phyloP scores from a whole-genome alignment of 1,140 invertebrate species.

The Theocolax elegans region DNA sequence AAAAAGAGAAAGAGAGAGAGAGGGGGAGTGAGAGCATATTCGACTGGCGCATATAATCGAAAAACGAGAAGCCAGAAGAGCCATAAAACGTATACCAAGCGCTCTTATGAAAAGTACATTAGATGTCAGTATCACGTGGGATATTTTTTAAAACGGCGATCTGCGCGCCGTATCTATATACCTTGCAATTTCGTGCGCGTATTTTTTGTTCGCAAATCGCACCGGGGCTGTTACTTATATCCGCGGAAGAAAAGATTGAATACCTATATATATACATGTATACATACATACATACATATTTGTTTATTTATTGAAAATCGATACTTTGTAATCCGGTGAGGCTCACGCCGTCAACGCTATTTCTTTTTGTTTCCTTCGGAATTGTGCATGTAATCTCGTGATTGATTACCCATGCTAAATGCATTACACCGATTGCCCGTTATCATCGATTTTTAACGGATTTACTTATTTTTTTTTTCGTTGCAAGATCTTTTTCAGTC shows the following conservation, averaged over 20 bases:
- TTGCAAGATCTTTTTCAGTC: no score
- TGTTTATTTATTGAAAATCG: constrained; percentile 21
- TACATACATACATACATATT: no score
- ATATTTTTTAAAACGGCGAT: constrained; percentile 29
- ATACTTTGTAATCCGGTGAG: constrained; percentile 5
- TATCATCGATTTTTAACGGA: neutral
- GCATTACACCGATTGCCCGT: neutral
- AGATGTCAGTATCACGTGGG: constrained; percentile 32
- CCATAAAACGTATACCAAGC: constrained; percentile 13
- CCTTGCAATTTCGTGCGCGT: neutral
- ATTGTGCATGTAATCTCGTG: neutral
- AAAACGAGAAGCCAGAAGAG: constrained; percentile 23
- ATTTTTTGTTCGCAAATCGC: neutral
- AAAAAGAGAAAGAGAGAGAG: neutral
- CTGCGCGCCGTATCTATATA: no score
- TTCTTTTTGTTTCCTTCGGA: neutral
- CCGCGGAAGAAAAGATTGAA: neutral
- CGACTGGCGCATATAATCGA: constrained; percentile 20
- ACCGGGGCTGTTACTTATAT: neutral
- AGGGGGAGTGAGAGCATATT: neutral
- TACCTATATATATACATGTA: no score
- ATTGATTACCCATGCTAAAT: neutral
- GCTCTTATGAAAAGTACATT: constrained; percentile 31
- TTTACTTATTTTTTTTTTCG: no score
- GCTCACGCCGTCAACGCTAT: neutral